Conservation (phyloP, 2,113 vertebrate genomes). For the Leiothrix lutea region DNA sequence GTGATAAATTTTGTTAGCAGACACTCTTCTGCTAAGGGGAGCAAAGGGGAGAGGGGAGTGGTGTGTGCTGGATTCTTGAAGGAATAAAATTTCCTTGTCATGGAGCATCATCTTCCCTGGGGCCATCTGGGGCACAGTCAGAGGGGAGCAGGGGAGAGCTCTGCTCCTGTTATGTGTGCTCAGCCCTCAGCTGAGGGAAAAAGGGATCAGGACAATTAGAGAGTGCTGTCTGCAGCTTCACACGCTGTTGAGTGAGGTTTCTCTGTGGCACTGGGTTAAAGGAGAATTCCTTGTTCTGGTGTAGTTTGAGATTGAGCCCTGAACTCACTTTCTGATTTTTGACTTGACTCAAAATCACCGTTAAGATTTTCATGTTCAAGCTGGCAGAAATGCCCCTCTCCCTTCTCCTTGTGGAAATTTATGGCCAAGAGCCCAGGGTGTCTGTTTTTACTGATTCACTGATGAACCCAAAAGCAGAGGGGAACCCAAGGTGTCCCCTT, state of each 20-base stretch:
- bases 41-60: conserved; percentile 30
- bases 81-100: neutral
- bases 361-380: neutral
- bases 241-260: neutral
- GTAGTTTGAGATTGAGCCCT: neutral
- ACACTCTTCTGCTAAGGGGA: neutral
- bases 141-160: neutral
- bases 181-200: neutral
- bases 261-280: neutral
- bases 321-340: neutral
- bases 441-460: neutral
- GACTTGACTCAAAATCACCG: accelerated
- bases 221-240: neutral
- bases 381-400: neutral
- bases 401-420: neutral
- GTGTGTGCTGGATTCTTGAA: neutral
- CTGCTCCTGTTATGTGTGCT: accelerated
- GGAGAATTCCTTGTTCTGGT: neutral
- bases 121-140: neutral
- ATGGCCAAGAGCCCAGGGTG: neutral
- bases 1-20: conserved; percentile 37
- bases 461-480: neutral
- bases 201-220: neutral
- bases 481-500: neutral
- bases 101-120: neutral